phyloP scores from a whole-genome alignment of 2,888 invertebrate species.

The Coleophora flavipennella region DNA sequence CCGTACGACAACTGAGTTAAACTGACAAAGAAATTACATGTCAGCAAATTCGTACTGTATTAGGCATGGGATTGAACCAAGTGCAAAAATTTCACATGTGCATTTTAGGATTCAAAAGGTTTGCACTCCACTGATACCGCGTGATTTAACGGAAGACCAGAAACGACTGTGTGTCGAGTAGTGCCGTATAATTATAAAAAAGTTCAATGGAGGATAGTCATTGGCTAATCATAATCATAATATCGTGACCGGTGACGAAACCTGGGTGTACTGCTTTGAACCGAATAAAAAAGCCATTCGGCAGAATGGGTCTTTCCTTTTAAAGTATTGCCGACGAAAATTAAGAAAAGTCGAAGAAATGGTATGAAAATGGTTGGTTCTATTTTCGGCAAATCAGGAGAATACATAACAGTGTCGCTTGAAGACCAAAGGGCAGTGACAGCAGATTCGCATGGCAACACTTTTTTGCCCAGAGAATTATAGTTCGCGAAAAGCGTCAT shows the following conservation, averaged over 20 bases:
- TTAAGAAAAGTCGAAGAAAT: constrained; percentile 4
- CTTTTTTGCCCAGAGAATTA: constrained; percentile 2
- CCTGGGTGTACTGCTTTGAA: no score
- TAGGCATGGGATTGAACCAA: constrained; percentile 4
- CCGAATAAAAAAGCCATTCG: constrained; percentile 3
- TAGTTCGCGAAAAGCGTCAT: neutral
- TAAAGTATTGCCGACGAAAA: constrained; percentile 3
- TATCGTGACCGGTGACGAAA: no score
- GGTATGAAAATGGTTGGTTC: constrained; percentile 4
- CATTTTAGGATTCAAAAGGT: no score
- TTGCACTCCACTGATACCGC: no score
- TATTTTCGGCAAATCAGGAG: constrained; percentile 6
- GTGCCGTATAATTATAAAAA: no score
- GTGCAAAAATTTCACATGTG: constrained; percentile 5
- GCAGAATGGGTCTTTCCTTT: constrained; percentile 6
- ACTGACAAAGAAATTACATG: constrained; percentile 4
- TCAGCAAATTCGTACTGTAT: constrained; percentile 4
- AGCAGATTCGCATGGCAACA: neutral
- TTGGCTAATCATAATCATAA: no score
- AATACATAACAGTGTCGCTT: constrained; percentile 5
- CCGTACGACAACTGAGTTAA: neutral
- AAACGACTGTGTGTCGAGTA: no score
- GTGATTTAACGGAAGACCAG: no score
- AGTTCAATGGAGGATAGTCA: no score
- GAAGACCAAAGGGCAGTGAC: constrained; percentile 3